These are phyloP conservation scores for Podilymbus podiceps DNA, from an alignment of 2,113 vertebrate species.

Conservation along the genomic window DNA sequence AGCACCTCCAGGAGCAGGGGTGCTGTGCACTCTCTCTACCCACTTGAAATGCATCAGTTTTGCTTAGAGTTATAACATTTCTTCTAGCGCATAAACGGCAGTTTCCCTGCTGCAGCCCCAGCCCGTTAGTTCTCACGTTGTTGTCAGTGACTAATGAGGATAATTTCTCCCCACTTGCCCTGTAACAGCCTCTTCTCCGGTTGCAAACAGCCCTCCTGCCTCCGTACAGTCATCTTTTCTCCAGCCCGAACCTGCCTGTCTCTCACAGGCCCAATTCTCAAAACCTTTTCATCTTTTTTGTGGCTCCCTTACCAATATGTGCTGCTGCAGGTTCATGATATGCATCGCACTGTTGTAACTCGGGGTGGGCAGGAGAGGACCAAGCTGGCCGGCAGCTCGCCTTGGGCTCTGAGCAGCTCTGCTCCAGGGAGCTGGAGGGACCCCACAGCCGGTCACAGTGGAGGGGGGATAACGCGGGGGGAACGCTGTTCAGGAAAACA, in stretches of 20 bases:
- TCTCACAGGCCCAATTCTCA: neutral
- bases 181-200: neutral
- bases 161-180: neutral
- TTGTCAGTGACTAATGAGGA: neutral
- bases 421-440: neutral
- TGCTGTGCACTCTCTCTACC: neutral
- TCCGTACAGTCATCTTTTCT: neutral
- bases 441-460: rapidly evolving
- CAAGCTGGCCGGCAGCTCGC: neutral
- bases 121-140: neutral
- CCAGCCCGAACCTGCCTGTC: neutral
- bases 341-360: neutral
- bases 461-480: rapidly evolving
- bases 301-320: neutral
- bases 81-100: neutral
- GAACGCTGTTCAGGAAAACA: neutral
- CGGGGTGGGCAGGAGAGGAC: neutral
- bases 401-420: neutral
- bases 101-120: neutral
- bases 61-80: neutral
- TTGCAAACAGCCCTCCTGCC: neutral
- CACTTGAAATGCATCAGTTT: neutral
- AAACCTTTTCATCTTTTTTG: neutral
- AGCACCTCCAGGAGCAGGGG: neutral
- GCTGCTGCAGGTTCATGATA: neutral